Evolutionary conservation across 1,140 invertebrate genomes (phyloP).

Genomic region (Goniozus legneri): DNA sequence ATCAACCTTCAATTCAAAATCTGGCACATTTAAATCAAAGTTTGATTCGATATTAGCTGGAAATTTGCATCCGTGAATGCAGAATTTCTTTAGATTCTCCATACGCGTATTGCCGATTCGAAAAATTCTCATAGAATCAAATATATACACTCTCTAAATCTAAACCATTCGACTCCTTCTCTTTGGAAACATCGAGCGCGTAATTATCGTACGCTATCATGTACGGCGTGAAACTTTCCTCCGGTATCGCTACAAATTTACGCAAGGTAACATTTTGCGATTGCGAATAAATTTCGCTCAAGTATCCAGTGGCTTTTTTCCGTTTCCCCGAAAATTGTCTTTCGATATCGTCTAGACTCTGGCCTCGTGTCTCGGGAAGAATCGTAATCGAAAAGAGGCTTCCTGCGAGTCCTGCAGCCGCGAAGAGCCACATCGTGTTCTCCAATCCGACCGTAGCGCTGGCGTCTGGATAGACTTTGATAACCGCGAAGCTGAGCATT

Average conservation of each 20-base stretch:
- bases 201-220: no score
- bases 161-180: no score
- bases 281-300: neutral
- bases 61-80: no score
- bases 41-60: no score
- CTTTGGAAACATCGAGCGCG: no score
- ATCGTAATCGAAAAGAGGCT: conserved; percentile 65
- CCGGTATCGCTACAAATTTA: neutral
- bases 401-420: conserved; percentile 63
- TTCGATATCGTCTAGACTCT: conserved; percentile 76
- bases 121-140: no score
- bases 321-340: conserved; percentile 51
- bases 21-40: no score
- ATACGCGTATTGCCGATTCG: no score
- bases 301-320: neutral
- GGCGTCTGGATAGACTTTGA: conserved; percentile 68
- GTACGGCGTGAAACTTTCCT: neutral
- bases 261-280: neutral
- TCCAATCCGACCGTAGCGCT: conserved; percentile 60
- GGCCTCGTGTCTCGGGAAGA: conserved; percentile 79
- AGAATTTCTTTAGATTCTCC: no score
- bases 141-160: no score
- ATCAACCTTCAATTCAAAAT: no score
- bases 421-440: conserved; percentile 74
- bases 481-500: conserved; percentile 65